Evolutionary conservation across 2,888 invertebrate species (phyloP).

Genomic region (Acronicta leporina): DNA sequence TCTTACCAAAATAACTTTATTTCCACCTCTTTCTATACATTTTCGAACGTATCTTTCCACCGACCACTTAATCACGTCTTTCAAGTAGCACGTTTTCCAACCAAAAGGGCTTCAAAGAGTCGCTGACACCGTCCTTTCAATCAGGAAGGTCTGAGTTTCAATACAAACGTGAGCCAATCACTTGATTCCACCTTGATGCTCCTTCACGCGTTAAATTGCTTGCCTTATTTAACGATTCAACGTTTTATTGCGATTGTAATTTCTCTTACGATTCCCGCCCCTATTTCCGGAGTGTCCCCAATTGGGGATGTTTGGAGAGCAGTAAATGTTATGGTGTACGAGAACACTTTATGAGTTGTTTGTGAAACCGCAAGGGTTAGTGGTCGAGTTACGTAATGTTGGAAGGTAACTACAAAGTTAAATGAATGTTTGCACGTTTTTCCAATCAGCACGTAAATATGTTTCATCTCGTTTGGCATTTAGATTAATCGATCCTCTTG

Average conservation of each 20-base stretch:
- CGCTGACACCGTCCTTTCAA: conserved; percentile 29
- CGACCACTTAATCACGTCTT: conserved; percentile 11
- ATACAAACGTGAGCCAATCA: conserved; percentile 45
- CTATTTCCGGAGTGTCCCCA: conserved; percentile 18
- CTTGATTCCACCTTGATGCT: conserved; percentile 17
- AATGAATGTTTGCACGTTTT: too few species aligned
- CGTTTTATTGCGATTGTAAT: conserved; percentile 53
- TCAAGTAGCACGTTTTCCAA: conserved; percentile 28
- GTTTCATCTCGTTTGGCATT: too few species aligned
- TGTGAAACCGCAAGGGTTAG: background rate
- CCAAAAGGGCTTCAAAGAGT: conserved; percentile 21
- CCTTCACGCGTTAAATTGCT: conserved; percentile 50
- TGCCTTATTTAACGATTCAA: conserved; percentile 51
- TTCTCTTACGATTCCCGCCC: conserved; percentile 32
- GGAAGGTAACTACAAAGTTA: too few species aligned
- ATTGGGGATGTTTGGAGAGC: conserved; percentile 16
- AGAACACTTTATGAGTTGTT: conserved; percentile 13
- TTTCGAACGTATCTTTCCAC: conserved; percentile 13
- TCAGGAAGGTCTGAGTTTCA: conserved; percentile 20
- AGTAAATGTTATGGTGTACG: conserved; percentile 26
- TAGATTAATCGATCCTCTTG: too few species aligned
- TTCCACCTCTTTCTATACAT: conserved; percentile 1
- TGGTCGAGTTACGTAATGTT: background rate
- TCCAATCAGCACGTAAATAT: too few species aligned
- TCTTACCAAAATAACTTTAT: background rate